Base-by-base conservation (phyloP, 2,888 invertebrate genomes). In the Melolontha melolontha region DNA sequence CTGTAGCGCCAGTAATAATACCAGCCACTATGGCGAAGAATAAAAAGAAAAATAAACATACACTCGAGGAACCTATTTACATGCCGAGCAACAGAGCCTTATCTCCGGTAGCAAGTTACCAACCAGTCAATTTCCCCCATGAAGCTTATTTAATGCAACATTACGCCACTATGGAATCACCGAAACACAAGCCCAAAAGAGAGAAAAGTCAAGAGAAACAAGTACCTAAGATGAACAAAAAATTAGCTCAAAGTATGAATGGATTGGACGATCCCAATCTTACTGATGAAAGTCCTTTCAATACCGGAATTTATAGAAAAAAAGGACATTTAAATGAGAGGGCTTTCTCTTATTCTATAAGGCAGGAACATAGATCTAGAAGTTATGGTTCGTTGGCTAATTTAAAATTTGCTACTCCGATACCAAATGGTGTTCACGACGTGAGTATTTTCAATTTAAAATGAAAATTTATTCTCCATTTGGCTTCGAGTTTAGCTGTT, bases 361-460 rank as follows among this genome's bases (percentile, higher is more conserved):
- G 96, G 67, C 96, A 96, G 82, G 96, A 96, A 81, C 96, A 96
- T 81, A 89, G 96, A 73, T 95, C 95, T 81, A 88, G 96, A 70
- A 96, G 95, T 78, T 96, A 96, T 82, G 96, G 96, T 69, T 95
- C 95, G 69, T 86, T 96, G 81, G 95, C 96, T 70, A 96, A 95
- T 80, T 85, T 96, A 71, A 95, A 95, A 81, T 96, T 96, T 84
- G 94, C 92, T 75, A 91, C 92, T 73, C 92, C 93, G 0, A 81
- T 83, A 70, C 83, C 84, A 0, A 84, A 84, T 72, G 83, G 83
- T 47, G 78, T 76, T 22, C 79, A 80, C 68, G 84, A 83, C 68
- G 82, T 83, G 76, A 80, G 81, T 78, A 6, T 12, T 17, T 11
- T 42, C 41, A 4, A 5, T 11, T 10, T 2, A 22, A 22, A 22